These are phyloP conservation scores for Nycticorax nycticorax DNA, from an alignment of 2,113 vertebrate genomes.

Conservation along the genomic window DNA sequence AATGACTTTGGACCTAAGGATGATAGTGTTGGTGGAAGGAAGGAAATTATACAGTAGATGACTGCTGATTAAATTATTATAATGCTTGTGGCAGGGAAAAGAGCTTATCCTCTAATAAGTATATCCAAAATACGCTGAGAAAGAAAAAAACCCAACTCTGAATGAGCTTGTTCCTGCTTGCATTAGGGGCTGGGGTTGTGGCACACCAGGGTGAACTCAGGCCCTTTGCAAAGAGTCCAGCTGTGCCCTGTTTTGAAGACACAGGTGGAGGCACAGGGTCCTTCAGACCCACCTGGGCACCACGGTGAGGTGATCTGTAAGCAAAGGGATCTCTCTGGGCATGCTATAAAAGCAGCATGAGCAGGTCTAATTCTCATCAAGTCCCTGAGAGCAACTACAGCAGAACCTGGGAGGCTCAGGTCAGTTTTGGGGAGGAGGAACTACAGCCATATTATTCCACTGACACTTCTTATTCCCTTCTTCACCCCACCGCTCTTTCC, in stretches of 20 bases:
- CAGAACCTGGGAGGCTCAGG: not conserved
- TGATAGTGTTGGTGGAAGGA: not conserved
- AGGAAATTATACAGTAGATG: slow-evolving; percentile 4
- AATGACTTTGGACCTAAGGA: not conserved
- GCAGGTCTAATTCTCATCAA: not conserved
- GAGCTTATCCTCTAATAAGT: not conserved
- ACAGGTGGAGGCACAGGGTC: not conserved
- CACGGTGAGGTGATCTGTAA: not conserved
- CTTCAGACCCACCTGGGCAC: not conserved
- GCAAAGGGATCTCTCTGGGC: not conserved
- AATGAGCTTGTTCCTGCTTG: not conserved
- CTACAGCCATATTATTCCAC: not conserved
- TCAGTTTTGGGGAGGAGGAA: not conserved
- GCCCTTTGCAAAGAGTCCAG: not conserved
- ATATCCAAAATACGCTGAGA: not conserved
- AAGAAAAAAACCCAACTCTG: not conserved
- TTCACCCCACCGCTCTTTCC: not conserved
- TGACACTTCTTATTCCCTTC: not conserved
- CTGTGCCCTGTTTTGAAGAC: not conserved
- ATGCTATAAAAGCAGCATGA: not conserved
- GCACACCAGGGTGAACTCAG: not conserved
- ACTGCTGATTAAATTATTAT: not conserved
- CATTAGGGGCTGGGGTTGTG: not conserved
- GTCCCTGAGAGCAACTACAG: not conserved
- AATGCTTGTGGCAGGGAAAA: not conserved